These are phyloP conservation scores for Rhopalosiphum maidis DNA, from an alignment of 1,140 invertebrate genomes.

Conservation along the genomic window DNA sequence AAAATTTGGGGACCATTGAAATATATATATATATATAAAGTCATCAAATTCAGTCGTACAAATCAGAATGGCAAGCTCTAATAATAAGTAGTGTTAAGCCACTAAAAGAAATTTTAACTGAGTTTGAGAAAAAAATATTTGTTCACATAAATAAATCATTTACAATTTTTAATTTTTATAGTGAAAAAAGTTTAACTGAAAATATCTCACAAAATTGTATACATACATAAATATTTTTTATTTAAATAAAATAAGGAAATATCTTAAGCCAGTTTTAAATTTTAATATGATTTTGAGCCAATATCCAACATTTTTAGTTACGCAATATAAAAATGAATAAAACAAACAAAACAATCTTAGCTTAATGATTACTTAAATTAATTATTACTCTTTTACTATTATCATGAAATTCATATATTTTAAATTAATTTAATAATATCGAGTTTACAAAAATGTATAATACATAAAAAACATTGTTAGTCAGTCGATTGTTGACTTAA, in stretches of 20 bases:
- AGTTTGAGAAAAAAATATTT: slow-evolving; percentile 34
- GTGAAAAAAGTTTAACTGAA: not conserved
- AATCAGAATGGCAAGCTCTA: slow-evolving; percentile 41
- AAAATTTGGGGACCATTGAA: slow-evolving; percentile 40
- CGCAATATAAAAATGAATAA: slow-evolving; percentile 55
- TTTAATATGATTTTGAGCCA: slow-evolving; percentile 53
- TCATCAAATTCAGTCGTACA: slow-evolving; percentile 28
- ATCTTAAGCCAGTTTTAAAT: slow-evolving; percentile 33
- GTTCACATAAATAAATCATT: slow-evolving; percentile 46
- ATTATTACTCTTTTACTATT: slow-evolving; percentile 56
- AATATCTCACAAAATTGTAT: not conserved
- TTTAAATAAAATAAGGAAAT: slow-evolving; percentile 7
- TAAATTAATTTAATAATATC: slow-evolving; percentile 57
- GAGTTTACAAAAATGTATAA: slow-evolving; percentile 58
- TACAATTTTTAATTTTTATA: slow-evolving; percentile 36
- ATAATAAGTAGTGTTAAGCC: slow-evolving; percentile 55
- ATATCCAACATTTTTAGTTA: slow-evolving; percentile 49
- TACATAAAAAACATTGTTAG: slow-evolving; percentile 57
- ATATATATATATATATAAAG: slow-evolving; percentile 24
- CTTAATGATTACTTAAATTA: slow-evolving; percentile 58
- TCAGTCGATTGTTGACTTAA: slow-evolving; percentile 57
- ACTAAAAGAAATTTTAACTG: slow-evolving; percentile 30
- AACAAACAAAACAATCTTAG: slow-evolving; percentile 57
- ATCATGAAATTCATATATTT: slow-evolving; percentile 57
- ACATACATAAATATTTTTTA: not conserved